phyloP scores from a whole-genome alignment of 2,888 invertebrate genomes.

The Caenorhabditis zanzibari region DNA sequence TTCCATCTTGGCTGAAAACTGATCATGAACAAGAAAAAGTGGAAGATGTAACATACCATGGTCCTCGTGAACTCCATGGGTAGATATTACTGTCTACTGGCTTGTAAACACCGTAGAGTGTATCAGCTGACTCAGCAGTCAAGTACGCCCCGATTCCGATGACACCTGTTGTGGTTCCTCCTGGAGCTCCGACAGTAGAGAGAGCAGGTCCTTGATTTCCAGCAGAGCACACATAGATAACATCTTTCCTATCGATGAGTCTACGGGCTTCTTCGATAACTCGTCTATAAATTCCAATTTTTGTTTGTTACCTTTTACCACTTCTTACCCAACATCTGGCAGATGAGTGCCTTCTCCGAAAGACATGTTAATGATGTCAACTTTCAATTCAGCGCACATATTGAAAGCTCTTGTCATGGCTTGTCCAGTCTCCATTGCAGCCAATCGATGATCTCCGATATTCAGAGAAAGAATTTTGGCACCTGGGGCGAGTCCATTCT shows the following conservation, averaged over 20 bases:
- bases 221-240: constrained; percentile 94
- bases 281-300: constrained; percentile 86
- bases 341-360: constrained; percentile 97
- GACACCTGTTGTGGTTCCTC: constrained; percentile 81
- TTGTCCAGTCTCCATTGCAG: constrained; percentile 97
- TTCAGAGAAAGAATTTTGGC: constrained; percentile 90
- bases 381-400: constrained; percentile 85
- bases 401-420: constrained; percentile 91
- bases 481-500: constrained; percentile 96
- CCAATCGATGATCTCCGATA: constrained; percentile 91
- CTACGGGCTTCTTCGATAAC: constrained; percentile 87
- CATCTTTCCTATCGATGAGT: constrained; percentile 91
- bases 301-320: no score
- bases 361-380: constrained; percentile 97
- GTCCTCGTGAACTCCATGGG: constrained; percentile 87
- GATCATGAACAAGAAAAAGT: not conserved
- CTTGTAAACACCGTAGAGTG: constrained; percentile 85
- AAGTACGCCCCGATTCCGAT: constrained; percentile 94
- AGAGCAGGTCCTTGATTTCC: constrained; percentile 97
- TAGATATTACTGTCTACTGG: constrained; percentile 92
- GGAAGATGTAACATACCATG: constrained; percentile 72
- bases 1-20: constrained; percentile 89
- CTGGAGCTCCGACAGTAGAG: constrained; percentile 90
- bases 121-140: constrained; percentile 97
- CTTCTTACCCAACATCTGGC: constrained; percentile 91